Percentiles rank a stretch among this genome's conserved stretches.
Conservation (phyloP, 2,797 vertebrate species). For the Sarcoramphus papa region DNA sequence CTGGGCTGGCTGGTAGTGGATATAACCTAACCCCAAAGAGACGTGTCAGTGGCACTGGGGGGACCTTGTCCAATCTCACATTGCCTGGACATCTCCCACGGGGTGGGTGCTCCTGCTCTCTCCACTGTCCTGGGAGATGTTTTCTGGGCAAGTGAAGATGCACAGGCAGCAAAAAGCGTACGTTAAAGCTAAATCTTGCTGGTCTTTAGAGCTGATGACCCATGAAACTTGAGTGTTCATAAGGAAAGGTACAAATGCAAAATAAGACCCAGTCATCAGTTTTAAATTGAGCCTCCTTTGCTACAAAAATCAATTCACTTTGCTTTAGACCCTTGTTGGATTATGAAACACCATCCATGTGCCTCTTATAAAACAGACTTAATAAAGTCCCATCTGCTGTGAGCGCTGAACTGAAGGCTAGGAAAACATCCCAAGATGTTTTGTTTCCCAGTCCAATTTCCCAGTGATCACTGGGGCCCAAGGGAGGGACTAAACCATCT, state of each 20-base stretch:
- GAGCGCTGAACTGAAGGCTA: neutral
- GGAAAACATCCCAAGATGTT: neutral
- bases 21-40: conserved; percentile 81
- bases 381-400: neutral
- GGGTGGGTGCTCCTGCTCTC: neutral
- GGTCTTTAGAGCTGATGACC: neutral
- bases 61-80: neutral
- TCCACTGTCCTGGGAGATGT: neutral
- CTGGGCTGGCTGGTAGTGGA: conserved; percentile 95
- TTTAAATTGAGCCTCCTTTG: neutral
- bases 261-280: neutral
- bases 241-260: neutral
- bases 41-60: neutral
- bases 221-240: neutral
- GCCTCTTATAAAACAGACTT: neutral
- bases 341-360: neutral
- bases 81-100: neutral
- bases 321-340: neutral
- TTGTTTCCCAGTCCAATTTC: neutral
- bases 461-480: neutral
- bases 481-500: neutral
- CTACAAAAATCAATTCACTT: neutral
- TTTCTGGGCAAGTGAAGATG: neutral
- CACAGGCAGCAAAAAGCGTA: neutral
- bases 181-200: neutral